Percentiles rank a stretch among this genome's conserved stretches.
Evolutionary conservation across 2,113 vertebrate genomes (phyloP).

Genomic region (Paralichthys olivaceus): DNA sequence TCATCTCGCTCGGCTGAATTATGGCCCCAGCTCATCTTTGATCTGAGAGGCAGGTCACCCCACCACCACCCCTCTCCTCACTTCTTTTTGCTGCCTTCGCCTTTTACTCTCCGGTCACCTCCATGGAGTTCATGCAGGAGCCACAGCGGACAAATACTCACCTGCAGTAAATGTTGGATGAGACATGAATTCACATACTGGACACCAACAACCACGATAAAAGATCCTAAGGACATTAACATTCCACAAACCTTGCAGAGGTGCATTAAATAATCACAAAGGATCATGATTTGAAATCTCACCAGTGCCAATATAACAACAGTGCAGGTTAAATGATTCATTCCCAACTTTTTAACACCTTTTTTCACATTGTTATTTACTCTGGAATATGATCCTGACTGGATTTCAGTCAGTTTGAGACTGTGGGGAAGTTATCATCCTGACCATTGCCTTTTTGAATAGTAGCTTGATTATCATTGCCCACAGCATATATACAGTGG

Average conservation of each 20-base stretch:
- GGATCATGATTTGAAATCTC: background rate
- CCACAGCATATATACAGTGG: slow-evolving; percentile 26
- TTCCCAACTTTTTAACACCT: background rate
- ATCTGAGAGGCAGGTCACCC: slow-evolving; percentile 70
- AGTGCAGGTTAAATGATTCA: background rate
- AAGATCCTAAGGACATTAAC: no score
- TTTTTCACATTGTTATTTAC: background rate
- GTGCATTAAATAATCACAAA: background rate
- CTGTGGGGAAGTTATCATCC: background rate
- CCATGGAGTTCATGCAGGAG: slow-evolving; percentile 15
- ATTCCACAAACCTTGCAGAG: background rate
- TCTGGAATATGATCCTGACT: no score
- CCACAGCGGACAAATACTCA: slow-evolving; percentile 26
- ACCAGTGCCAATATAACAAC: no score
- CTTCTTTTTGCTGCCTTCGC: slow-evolving; percentile 24
- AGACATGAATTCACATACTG: background rate
- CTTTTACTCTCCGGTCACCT: slow-evolving; percentile 10
- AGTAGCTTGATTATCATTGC: slow-evolving; percentile 22
- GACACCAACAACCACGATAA: no score
- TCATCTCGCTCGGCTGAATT: slow-evolving; percentile 76
- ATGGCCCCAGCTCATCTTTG: slow-evolving; percentile 77
- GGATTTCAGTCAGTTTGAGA: background rate
- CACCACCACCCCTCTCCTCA: background rate
- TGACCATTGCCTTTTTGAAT: slow-evolving; percentile 17
- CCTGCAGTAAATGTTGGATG: slow-evolving; percentile 5